Conservation (phyloP, 2,797 vertebrate species). For the Hydrocynus forskahlii region DNA sequence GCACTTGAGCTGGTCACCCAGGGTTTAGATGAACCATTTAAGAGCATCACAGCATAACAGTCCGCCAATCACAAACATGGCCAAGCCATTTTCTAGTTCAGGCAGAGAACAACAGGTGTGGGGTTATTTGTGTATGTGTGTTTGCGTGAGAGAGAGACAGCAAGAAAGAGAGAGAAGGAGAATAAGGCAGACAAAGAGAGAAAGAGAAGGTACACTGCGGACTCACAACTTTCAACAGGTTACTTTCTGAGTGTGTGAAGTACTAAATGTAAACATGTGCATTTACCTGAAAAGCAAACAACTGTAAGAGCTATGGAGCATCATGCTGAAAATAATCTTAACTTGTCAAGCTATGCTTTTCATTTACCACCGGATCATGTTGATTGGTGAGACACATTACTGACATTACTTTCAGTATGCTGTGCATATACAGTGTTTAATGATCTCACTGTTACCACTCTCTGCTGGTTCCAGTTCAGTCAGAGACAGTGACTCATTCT, state of each 20-base stretch:
- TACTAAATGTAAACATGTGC: too few species aligned
- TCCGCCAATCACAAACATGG: conserved; percentile 23
- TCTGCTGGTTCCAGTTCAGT: neutral
- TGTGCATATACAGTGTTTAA: neutral
- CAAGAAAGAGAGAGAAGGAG: neutral
- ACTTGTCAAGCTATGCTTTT: too few species aligned
- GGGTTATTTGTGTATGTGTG: neutral
- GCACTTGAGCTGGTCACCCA: neutral
- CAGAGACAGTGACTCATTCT: neutral
- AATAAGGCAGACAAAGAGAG: neutral
- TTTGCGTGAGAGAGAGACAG: too few species aligned
- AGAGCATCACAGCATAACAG: conserved; percentile 13
- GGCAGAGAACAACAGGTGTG: conserved; percentile 69
- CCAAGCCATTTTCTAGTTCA: conserved; percentile 70
- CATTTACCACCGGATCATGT: neutral
- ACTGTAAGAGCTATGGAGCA: too few species aligned
- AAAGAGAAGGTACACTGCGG: neutral
- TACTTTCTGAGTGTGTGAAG: neutral
- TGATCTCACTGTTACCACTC: neutral
- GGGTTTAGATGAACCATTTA: conserved; percentile 64
- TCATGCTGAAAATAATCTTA: too few species aligned
- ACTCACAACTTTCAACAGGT: neutral
- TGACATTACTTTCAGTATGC: neutral
- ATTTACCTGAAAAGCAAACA: too few species aligned
- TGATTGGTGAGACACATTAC: neutral